Conservation (phyloP, 2,797 vertebrate species). For the Scyliorhinus canicula region DNA sequence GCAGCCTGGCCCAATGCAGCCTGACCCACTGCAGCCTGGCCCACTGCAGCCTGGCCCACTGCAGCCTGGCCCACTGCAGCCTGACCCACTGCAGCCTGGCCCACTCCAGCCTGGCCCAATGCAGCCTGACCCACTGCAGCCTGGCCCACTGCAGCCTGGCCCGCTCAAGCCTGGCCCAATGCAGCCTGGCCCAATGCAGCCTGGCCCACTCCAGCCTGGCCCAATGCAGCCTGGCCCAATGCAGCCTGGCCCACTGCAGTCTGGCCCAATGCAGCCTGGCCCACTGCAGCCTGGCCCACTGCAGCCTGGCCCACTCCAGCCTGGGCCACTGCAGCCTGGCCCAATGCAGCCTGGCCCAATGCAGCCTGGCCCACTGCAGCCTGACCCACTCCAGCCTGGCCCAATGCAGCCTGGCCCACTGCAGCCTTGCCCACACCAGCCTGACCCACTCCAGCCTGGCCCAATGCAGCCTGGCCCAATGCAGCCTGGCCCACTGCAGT, state of each 20-base stretch:
- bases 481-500: neutral
- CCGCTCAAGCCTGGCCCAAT: neutral
- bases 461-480: neutral
- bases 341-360: neutral
- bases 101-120: neutral
- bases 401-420: neutral
- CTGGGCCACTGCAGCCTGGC: neutral
- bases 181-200: neutral
- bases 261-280: neutral
- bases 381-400: neutral
- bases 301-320: neutral
- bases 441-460: neutral
- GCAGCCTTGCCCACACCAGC: neutral
- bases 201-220: neutral
- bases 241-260: fast-evolving
- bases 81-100: neutral
- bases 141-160: neutral
- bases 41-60: neutral
- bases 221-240: neutral
- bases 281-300: neutral
- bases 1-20: neutral
- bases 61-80: fast-evolving
- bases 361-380: neutral
- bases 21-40: neutral
- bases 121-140: neutral